Evolutionary conservation across 35 echinoderm and acorn worm genomes (phyloP).

Genomic region (Chiridota heheva): DNA sequence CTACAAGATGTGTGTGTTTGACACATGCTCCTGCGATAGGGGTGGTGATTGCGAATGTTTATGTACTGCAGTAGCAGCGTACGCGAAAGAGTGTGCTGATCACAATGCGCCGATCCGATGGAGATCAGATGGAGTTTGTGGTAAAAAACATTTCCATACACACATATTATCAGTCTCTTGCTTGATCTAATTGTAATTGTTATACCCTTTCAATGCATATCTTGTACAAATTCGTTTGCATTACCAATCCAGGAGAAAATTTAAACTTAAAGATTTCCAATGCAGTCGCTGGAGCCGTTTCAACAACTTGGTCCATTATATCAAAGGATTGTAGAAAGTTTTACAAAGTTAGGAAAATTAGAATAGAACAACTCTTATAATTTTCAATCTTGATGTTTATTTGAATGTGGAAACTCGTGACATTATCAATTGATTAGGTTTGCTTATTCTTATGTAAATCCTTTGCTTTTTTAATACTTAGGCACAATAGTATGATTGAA

Average conservation of each 20-base stretch:
- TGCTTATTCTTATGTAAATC: too few relatives aligned
- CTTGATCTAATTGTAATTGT: not conserved
- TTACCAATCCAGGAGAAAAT: not conserved
- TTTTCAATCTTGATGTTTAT: too few relatives aligned
- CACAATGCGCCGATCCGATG: conserved; percentile 46
- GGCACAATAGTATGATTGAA: too few relatives aligned
- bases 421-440: too few relatives aligned
- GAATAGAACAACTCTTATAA: too few relatives aligned
- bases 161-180: not conserved
- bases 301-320: not conserved
- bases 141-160: too few relatives aligned
- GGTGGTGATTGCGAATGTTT: conserved; percentile 96
- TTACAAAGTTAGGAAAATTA: too few relatives aligned
- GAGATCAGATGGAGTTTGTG: conserved; percentile 75
- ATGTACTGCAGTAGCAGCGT: conserved; percentile 82
- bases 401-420: too few relatives aligned
- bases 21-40: conserved; percentile 76
- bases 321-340: not conserved
- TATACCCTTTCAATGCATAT: not conserved
- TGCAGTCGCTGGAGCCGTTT: not conserved
- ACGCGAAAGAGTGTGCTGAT: conserved; percentile 59
- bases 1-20: conserved; percentile 65
- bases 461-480: too few relatives aligned
- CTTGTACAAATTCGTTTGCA: not conserved
- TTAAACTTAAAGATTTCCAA: not conserved